Evolutionary conservation across 2,797 vertebrate genomes (phyloP).

Genomic region (Aviceda leuphotes): DNA sequence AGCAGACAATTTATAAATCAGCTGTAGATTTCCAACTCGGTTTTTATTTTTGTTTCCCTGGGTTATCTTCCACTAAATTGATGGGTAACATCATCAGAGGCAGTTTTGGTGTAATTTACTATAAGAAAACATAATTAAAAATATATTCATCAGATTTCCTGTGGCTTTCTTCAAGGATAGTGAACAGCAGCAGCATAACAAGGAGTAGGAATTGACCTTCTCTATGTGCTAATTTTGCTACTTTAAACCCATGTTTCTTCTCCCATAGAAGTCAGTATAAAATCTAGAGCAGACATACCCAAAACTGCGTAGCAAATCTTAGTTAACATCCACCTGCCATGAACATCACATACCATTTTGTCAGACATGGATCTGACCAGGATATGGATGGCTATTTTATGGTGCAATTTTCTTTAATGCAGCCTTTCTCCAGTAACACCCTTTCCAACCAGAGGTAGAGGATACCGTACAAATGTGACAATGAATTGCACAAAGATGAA

Average conservation of each 20-base stretch:
- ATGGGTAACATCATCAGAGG: background rate
- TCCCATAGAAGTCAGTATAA: background rate
- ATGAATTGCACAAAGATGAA: background rate
- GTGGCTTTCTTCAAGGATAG: background rate
- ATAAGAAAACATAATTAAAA: slow-evolving; percentile 49
- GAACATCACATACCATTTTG: slow-evolving; percentile 47
- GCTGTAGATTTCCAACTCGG: background rate
- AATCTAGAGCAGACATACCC: background rate
- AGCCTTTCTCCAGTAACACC: slow-evolving; percentile 4
- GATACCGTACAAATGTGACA: slow-evolving; percentile 6
- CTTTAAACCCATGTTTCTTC: background rate
- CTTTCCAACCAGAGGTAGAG: background rate
- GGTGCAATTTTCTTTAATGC: slow-evolving; percentile 56
- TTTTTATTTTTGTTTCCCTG: slow-evolving; percentile 36
- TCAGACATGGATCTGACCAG: slow-evolving; percentile 57
- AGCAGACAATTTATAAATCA: slow-evolving; percentile 65
- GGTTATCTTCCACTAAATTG: slow-evolving; percentile 16
- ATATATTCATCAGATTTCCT: slow-evolving; percentile 34
- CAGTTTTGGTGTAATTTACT: background rate
- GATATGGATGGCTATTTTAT: slow-evolving; percentile 47
- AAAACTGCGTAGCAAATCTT: slow-evolving; percentile 45
- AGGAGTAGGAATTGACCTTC: background rate
- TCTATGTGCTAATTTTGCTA: background rate
- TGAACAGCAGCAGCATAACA: background rate
- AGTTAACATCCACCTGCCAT: slow-evolving; percentile 44